phyloP scores from a whole-genome alignment of 2,888 invertebrate species.

The Colletes collaris region DNA sequence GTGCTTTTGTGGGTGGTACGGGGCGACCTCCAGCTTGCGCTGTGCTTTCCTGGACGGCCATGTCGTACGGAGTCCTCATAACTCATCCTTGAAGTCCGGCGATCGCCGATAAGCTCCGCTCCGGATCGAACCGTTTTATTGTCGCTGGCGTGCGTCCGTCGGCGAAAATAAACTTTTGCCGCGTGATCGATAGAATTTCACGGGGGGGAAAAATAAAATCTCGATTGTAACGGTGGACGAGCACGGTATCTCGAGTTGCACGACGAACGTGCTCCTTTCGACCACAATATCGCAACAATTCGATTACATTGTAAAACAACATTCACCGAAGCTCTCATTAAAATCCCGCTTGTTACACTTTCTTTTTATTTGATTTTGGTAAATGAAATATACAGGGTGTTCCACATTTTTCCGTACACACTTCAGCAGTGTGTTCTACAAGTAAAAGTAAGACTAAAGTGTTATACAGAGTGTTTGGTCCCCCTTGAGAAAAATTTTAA shows the following conservation, averaged over 20 bases:
- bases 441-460: too few relatives aligned
- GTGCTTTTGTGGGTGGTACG: conserved; percentile 68
- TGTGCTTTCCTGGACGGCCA: conserved; percentile 55
- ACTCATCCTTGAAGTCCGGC: conserved; percentile 61
- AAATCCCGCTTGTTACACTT: too few relatives aligned
- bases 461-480: too few relatives aligned
- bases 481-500: too few relatives aligned
- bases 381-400: too few relatives aligned
- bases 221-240: conserved; percentile 9
- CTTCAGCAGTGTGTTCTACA: too few relatives aligned
- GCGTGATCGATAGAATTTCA: conserved; percentile 48
- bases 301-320: too few relatives aligned
- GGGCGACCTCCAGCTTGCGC: conserved; percentile 52
- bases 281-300: too few relatives aligned
- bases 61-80: conserved; percentile 55
- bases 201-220: conserved; percentile 8
- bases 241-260: conserved; percentile 21
- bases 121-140: conserved; percentile 62
- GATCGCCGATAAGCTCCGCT: conserved; percentile 61
- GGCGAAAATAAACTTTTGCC: conserved; percentile 55
- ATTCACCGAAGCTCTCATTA: too few relatives aligned
- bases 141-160: conserved; percentile 56
- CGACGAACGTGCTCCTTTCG: too few relatives aligned
- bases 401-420: too few relatives aligned
- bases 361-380: too few relatives aligned